phyloP scores from a whole-genome alignment of 2,113 vertebrate species.

The Chaetorhynchus papuensis region DNA sequence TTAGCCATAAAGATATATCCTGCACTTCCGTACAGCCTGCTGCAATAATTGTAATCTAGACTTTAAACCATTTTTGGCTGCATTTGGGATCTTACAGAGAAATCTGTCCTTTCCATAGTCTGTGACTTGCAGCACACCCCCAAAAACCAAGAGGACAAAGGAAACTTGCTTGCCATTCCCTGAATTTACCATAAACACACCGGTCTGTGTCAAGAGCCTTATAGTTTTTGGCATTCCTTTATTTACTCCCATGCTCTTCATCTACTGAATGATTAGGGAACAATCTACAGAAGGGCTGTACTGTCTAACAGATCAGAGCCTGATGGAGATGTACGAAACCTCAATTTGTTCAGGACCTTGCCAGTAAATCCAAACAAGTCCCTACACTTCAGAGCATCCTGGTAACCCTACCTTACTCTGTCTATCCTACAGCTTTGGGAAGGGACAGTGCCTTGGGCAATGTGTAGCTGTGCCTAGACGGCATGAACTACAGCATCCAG shows the following conservation, averaged over 20 bases:
- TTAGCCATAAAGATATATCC: not conserved
- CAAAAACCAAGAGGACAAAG: not conserved
- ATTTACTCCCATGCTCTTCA: not conserved
- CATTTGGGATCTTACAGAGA: not conserved
- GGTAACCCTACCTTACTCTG: not conserved
- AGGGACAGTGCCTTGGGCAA: not conserved
- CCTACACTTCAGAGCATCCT: not conserved
- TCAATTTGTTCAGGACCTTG: not conserved
- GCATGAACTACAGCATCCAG: not conserved
- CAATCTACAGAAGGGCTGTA: not conserved
- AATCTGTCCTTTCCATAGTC: not conserved
- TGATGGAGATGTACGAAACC: accelerated
- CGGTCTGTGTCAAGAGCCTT: not conserved
- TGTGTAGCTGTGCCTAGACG: not conserved
- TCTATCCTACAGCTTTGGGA: not conserved
- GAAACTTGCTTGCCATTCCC: not conserved
- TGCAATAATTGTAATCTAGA: not conserved
- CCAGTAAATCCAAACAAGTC: not conserved
- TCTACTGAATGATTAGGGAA: not conserved
- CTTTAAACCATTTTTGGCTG: not conserved
- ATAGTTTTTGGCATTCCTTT: not conserved
- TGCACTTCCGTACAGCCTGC: not conserved
- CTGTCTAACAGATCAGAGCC: not conserved
- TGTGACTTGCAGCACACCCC: not conserved
- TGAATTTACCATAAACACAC: not conserved